Conservation (phyloP, 2,888 invertebrate genomes). For the Cylloceria caligata region DNA sequence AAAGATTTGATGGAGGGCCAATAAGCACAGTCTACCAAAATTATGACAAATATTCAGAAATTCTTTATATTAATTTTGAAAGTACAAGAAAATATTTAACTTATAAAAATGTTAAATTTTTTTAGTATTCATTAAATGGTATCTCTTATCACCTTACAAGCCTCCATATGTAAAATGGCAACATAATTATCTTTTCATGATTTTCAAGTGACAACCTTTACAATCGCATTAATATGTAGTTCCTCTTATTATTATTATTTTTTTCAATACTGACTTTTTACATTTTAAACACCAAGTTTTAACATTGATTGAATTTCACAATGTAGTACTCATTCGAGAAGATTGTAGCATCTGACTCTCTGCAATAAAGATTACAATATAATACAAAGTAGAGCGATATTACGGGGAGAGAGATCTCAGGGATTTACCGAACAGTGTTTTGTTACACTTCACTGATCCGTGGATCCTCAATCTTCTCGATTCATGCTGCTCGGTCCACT, state of each 20-base stretch:
- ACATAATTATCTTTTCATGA: too few species aligned
- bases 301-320: neutral
- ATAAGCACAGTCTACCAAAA: too few species aligned
- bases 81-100: too few species aligned
- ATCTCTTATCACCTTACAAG: too few species aligned
- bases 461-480: constrained; percentile 53
- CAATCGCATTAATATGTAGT: too few species aligned
- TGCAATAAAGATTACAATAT: constrained; percentile 6
- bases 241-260: too few species aligned
- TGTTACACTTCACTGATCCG: constrained; percentile 51
- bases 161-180: too few species aligned
- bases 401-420: constrained; percentile 40
- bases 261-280: neutral
- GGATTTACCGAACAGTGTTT: constrained; percentile 54
- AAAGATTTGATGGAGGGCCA: neutral
- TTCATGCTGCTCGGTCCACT: constrained; percentile 18
- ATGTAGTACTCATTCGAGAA: neutral
- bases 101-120: too few species aligned
- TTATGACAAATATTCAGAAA: too few species aligned
- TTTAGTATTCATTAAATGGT: too few species aligned
- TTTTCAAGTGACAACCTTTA: too few species aligned
- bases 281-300: neutral
- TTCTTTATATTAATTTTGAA: too few species aligned
- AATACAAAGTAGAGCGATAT: neutral
- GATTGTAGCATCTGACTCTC: neutral